Evolutionary conservation across 92 coral and sea anemone species (phyloP).

Genomic region (Zoanthus gigantus): DNA sequence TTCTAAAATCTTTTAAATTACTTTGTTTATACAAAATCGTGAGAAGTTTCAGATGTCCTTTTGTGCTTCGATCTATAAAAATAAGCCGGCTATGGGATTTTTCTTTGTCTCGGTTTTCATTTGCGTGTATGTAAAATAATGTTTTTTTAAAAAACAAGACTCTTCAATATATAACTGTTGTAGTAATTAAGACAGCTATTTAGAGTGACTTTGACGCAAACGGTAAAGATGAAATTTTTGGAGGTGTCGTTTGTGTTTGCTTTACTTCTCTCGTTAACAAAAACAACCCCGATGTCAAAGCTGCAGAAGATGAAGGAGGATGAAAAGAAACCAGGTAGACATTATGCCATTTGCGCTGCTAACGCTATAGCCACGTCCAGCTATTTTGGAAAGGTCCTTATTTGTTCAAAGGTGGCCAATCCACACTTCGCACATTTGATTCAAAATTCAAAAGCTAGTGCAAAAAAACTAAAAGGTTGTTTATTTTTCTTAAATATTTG

Average conservation of each 20-base stretch:
- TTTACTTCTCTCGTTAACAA: not conserved
- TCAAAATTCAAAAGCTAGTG: too few relatives aligned
- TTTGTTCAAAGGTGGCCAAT: too few relatives aligned
- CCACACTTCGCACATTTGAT: too few relatives aligned
- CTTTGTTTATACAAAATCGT: not conserved
- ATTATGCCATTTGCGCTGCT: too few relatives aligned
- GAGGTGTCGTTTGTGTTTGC: not conserved
- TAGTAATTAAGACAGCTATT: not conserved
- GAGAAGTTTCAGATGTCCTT: constrained; percentile 4
- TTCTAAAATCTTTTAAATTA: too few relatives aligned
- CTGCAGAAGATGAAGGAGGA: not conserved
- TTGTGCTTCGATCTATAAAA: not conserved
- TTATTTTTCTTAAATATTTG: too few relatives aligned
- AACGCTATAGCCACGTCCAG: too few relatives aligned
- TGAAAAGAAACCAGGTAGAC: not conserved
- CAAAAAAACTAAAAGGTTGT: too few relatives aligned
- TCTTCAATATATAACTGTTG: not conserved
- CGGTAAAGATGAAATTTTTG: not conserved
- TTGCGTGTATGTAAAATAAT: not conserved
- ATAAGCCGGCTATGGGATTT: not conserved
- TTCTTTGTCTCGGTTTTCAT: not conserved
- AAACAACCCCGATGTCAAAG: not conserved
- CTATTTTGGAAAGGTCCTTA: too few relatives aligned
- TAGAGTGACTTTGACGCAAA: not conserved
- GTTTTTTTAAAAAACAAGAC: not conserved